Conservation (phyloP, 2,113 vertebrate genomes). For the Otis tarda region DNA sequence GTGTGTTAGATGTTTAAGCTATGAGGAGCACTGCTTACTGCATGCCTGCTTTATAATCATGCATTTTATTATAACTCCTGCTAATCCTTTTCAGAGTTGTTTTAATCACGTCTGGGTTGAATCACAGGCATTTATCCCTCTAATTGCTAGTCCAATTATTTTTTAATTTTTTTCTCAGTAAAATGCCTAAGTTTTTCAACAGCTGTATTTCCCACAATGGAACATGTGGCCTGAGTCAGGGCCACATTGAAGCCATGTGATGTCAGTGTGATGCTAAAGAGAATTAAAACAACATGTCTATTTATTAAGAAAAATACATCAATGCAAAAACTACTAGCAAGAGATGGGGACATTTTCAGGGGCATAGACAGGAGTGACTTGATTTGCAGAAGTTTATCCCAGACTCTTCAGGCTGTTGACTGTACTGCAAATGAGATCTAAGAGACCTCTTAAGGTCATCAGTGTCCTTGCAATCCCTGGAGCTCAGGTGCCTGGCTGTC, state of each 20-base stretch:
- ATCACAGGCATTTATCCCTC: background rate
- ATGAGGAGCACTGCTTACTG: accelerated
- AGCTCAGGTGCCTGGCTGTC: background rate
- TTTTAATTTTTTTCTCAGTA: background rate
- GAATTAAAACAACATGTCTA: background rate
- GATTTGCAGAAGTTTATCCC: background rate
- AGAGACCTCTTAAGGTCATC: background rate
- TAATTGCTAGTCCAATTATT: background rate
- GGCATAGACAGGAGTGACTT: background rate
- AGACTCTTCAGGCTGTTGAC: background rate
- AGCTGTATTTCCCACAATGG: background rate
- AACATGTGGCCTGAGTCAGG: background rate
- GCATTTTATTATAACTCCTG: background rate
- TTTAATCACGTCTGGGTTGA: background rate
- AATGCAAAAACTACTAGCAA: background rate
- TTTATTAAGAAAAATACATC: background rate
- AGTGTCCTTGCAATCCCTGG: background rate
- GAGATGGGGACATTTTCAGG: background rate
- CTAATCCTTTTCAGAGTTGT: background rate
- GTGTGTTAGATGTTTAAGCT: background rate
- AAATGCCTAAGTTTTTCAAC: background rate
- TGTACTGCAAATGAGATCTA: background rate
- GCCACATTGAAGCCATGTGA: background rate
- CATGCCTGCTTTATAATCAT: background rate
- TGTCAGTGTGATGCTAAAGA: background rate